Evolutionary conservation across 2,888 invertebrate genomes (phyloP).

Genomic region (Lordiphosa fenestrarum): DNA sequence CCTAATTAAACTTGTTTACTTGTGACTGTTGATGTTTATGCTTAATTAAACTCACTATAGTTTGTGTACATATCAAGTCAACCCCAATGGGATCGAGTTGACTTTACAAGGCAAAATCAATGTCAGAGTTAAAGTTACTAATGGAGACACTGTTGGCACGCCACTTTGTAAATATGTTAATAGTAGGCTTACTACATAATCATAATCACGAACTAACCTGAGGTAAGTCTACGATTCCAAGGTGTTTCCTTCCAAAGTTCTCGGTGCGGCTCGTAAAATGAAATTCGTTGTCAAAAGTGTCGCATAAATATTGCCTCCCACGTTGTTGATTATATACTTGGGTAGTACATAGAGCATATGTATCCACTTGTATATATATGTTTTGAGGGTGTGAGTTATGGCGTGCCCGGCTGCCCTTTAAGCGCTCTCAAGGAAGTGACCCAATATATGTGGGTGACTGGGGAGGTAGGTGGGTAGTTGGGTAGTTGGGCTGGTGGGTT

Average conservation of each 20-base stretch:
- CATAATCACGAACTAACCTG: slow-evolving; percentile 40
- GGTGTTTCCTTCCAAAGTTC: slow-evolving; percentile 36
- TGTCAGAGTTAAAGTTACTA: slow-evolving; percentile 35
- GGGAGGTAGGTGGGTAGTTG: slow-evolving; percentile 25
- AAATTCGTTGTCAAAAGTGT: slow-evolving; percentile 47
- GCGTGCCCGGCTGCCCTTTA: slow-evolving; percentile 57
- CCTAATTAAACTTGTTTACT: slow-evolving; percentile 11
- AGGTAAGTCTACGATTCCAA: slow-evolving; percentile 39
- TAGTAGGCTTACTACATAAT: slow-evolving; percentile 3
- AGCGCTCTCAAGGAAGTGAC: slow-evolving; percentile 43
- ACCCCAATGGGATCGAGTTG: slow-evolving; percentile 7
- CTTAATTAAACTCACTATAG: slow-evolving; percentile 2
- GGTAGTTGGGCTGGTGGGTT: slow-evolving; percentile 14
- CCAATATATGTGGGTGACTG: slow-evolving; percentile 29
- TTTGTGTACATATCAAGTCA: too few species aligned
- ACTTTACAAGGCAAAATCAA: slow-evolving; percentile 34
- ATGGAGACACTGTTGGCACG: slow-evolving; percentile 13
- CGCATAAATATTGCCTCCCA: slow-evolving; percentile 52
- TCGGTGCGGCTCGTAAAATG: slow-evolving; percentile 25
- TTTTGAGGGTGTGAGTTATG: slow-evolving; percentile 29
- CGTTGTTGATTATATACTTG: slow-evolving; percentile 8
- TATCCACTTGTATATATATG: slow-evolving; percentile 16
- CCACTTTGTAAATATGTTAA: background rate
- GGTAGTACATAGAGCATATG: slow-evolving; percentile 20
- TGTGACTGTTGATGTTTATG: background rate